Base-by-base conservation (phyloP, 2,797 vertebrate genomes). In the Cryptoprocta ferox region DNA sequence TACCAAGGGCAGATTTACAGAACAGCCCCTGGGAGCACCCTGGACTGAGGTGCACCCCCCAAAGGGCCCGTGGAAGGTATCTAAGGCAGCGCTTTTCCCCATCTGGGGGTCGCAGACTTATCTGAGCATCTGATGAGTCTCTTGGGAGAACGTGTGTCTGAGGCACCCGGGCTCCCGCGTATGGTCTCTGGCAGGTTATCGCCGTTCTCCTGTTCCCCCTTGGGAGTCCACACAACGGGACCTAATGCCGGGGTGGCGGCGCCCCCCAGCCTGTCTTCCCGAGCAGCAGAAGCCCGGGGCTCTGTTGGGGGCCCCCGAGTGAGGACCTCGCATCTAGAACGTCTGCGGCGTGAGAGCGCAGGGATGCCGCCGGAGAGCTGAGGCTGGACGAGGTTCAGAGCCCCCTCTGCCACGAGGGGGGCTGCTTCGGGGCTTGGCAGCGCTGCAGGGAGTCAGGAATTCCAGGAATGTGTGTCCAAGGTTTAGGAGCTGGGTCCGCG, bases 281-380 rank as follows among this genome's bases (percentile, higher is more conserved):
- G 1, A 53, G 73, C 15, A 48, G 61, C n/a, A 11, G 26, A 9
- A 6, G 28, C 6, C 21, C 3, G 39, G 30, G 4, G 13, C 45
- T 6, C 4, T 68, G 37, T 45, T 13, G 28, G 32, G 71, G 26
- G 26, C 18, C 4, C 28, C 15, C 0, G 1, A 2, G 0, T 6
- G 11, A n/a, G 91, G 75, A 12, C 19, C 14, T 73, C 12, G 5
- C 8, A 16, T 48, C 37, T 32, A 45, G 63, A 13, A 3, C 73
- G 26, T 13, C 2, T 24, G 6, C 48, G 8, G 37, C 37, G 35
- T 6, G 15, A 11, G 9, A 0, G 50, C 4, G 3, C 37, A 0
- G 7, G 16, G 91, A 28, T 1, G 0, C 5, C 24, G 32, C 26
- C 30, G 6, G 53, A 0, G 76, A 37, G 50, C 14, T 37, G 80